Evolutionary conservation across 2,888 invertebrate genomes (phyloP), one percentile per base, ranked within the genome.

Genomic region (Eupithecia subfuscata): DNA sequence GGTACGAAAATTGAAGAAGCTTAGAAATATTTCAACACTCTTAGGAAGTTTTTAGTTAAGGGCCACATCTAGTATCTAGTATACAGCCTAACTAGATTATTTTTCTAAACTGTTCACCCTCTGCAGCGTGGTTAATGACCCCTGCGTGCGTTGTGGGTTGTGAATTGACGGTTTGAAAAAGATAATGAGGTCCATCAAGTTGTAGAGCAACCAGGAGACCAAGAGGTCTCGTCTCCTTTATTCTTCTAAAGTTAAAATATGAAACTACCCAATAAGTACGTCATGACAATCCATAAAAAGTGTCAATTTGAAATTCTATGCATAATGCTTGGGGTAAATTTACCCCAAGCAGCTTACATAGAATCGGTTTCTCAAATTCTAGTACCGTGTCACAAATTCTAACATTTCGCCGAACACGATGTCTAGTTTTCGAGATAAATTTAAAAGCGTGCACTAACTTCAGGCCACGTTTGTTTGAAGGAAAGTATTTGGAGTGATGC

Each of bases 391-490:
- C 16, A 72, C 68, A 65, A 83, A 84, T 83, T 80, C 80, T 86
- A 89, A 83, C 84, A 88, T 87, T 87, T 86, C 87, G 86, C 86
- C 81, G 85, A 88, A 89, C 87, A 84, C 84, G 85, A 82, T 84
- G 85, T 84, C 80, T 84, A 90, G 88, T 88, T 90, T 84, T 81
- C n/a, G 83, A 90, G 89, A 90, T 90, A 90, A 90, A 91, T 90
- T 90, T 87, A 85, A 89, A 89, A 88, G 85, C 83, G 82, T 84
- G 82, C 87, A 67, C 76, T 76, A 76, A 89, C 89, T 89, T 87
- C 80, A 81, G 79, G 79, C 85, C 86, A 83, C 85, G 87, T 89
- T 86, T 90, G 88, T 89, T 89, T 87, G 86, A 84, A 87, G 84
- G 79, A 84, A 86, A 73, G 68, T 77, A 75, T 73, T 73, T 80